phyloP scores from a whole-genome alignment of 92 coral and sea anemone species.

The Heliopora coerulea region DNA sequence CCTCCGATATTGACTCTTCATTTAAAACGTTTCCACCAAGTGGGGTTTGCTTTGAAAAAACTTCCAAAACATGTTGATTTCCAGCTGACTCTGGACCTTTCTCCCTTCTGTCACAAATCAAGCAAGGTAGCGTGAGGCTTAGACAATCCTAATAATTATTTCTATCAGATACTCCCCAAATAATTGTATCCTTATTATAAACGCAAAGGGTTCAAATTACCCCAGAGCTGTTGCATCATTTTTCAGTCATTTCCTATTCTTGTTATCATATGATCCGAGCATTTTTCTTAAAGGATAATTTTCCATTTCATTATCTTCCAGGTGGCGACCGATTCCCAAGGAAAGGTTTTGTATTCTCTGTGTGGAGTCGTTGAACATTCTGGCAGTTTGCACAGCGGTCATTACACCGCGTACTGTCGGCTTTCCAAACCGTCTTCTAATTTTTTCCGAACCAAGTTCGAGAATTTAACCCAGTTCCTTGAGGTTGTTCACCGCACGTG shows the following conservation, averaged over 20 bases:
- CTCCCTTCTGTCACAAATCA: conserved; percentile 83
- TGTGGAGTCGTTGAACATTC: conserved; percentile 88
- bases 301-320: conserved; percentile 34
- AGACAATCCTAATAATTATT: neutral
- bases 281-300: neutral
- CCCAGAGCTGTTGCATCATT: neutral
- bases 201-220: no score
- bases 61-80: conserved; percentile 87
- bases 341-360: conserved; percentile 76
- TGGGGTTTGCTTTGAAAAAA: conserved; percentile 74
- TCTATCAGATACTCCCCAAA: no score
- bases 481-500: conserved; percentile 65
- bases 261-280: no score
- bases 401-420: conserved; percentile 90
- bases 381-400: conserved; percentile 94
- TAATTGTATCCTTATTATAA: no score
- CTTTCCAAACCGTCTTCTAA: conserved; percentile 50
- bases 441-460: conserved; percentile 48
- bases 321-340: conserved; percentile 70
- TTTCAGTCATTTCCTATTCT: no score
- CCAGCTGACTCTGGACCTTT: conserved; percentile 74
- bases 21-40: conserved; percentile 91
- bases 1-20: conserved; percentile 94
- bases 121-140: conserved; percentile 59
- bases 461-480: conserved; percentile 57